Percentiles rank a stretch among this genome's conserved stretches.
Evolutionary conservation across 2,888 invertebrate species (phyloP).

Genomic region (Ephialtes manifestator): DNA sequence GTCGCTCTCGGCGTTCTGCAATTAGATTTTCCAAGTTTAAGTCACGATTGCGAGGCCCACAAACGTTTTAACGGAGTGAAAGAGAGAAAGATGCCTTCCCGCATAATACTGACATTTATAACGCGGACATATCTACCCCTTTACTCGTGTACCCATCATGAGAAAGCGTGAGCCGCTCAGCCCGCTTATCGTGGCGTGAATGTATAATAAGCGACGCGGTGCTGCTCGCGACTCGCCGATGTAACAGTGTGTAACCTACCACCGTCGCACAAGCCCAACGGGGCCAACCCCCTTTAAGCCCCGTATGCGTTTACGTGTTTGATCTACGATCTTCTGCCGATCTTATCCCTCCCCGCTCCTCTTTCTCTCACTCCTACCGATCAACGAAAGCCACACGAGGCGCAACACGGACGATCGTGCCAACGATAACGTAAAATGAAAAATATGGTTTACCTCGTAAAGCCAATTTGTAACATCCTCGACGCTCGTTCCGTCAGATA

Average conservation of each 20-base stretch:
- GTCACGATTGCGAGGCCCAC: conserved; percentile 57
- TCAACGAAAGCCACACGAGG: conserved; percentile 57
- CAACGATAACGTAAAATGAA: conserved; percentile 70
- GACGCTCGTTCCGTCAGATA: conserved; percentile 37
- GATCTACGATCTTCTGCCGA: conserved; percentile 85
- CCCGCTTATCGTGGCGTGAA: conserved; percentile 78
- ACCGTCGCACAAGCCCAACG: conserved; percentile 52
- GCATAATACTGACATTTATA: conserved; percentile 86
- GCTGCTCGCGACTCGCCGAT: conserved; percentile 57
- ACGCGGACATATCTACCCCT: conserved; percentile 85
- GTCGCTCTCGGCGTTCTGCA: conserved; percentile 55
- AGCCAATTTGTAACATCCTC: conserved; percentile 72
- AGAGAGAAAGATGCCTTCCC: conserved; percentile 78
- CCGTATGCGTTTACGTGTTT: conserved; percentile 82
- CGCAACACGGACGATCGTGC: conserved; percentile 66
- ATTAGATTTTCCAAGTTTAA: conserved; percentile 66
- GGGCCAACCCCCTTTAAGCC: conserved; percentile 78
- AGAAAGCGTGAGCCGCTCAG: conserved; percentile 74
- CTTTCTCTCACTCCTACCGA: conserved; percentile 35
- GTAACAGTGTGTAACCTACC: conserved; percentile 41
- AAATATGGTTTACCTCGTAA: conserved; percentile 70
- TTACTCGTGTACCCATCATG: conserved; percentile 81
- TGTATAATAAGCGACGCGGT: conserved; percentile 84
- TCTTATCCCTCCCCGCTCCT: conserved; percentile 74
- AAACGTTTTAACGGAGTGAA: conserved; percentile 64